These are phyloP conservation scores for Brevimyrus niger DNA, from an alignment of 2,113 vertebrate species.

Conservation along the genomic window DNA sequence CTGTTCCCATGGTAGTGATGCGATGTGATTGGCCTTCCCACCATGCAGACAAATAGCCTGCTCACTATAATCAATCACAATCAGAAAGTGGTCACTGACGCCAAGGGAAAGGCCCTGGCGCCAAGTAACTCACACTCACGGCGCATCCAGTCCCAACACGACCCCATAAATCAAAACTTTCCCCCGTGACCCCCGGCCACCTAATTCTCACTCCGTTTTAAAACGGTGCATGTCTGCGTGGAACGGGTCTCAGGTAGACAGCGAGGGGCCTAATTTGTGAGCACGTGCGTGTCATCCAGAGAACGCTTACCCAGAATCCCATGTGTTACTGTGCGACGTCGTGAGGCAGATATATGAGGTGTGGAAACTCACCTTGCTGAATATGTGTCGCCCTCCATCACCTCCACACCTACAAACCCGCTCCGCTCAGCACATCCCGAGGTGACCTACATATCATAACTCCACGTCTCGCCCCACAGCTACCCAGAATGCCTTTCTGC, in stretches of 20 bases:
- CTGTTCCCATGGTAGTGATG: background rate
- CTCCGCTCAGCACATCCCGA: slow-evolving; percentile 18
- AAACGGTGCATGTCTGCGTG: background rate
- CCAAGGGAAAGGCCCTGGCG: background rate
- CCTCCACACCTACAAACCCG: slow-evolving; percentile 13
- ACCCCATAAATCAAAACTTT: slow-evolving; percentile 4
- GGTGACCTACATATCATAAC: slow-evolving; percentile 14
- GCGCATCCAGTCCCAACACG: background rate
- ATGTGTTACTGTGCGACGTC: background rate
- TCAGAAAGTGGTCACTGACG: background rate
- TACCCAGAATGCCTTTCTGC: slow-evolving; percentile 6
- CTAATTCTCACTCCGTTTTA: background rate
- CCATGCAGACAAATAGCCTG: background rate
- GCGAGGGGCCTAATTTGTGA: background rate
- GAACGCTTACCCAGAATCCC: background rate
- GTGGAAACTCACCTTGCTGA: background rate
- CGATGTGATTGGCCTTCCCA: background rate
- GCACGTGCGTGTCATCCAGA: background rate
- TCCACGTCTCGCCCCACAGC: background rate
- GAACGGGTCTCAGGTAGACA: background rate
- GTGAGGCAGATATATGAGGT: background rate
- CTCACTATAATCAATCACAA: slow-evolving; percentile 1
- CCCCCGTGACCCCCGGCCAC: background rate
- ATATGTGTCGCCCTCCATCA: background rate
- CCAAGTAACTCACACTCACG: background rate